Evolutionary conservation across 1,140 invertebrate species (phyloP).

Genomic region (Eupeodes corollae): DNA sequence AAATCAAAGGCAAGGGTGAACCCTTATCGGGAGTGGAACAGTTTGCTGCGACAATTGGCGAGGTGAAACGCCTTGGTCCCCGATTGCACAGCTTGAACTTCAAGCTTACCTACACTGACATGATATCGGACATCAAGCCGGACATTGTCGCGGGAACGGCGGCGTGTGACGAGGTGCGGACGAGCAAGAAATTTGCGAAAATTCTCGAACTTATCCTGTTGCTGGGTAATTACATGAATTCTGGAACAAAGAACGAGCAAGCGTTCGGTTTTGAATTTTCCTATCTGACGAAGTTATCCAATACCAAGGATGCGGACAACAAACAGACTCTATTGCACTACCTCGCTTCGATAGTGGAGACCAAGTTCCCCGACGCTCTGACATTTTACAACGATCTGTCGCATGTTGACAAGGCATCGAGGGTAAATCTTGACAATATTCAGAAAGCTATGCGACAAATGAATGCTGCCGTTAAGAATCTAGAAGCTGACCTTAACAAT

Average conservation of each 20-base stretch:
- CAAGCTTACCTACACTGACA: conserved; percentile 54
- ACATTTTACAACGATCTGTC: conserved; percentile 78
- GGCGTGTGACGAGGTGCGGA: conserved; percentile 88
- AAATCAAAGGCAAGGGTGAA: conserved; percentile 63
- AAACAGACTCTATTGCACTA: conserved; percentile 89
- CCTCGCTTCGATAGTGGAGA: conserved; percentile 77
- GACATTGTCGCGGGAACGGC: conserved; percentile 90
- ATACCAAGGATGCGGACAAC: conserved; percentile 90
- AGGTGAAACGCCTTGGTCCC: conserved; percentile 79
- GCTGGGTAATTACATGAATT: conserved; percentile 91
- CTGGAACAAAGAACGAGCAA: conserved; percentile 83
- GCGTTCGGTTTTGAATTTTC: conserved; percentile 95
- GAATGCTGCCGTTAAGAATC: conserved; percentile 70
- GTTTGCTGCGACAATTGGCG: conserved; percentile 82
- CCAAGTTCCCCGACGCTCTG: conserved; percentile 74
- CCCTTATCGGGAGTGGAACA: conserved; percentile 88
- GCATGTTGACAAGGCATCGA: conserved; percentile 70
- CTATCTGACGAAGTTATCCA: conserved; percentile 87
- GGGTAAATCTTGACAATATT: conserved; percentile 76
- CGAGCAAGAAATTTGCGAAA: conserved; percentile 79
- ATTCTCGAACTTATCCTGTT: conserved; percentile 83
- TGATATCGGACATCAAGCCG: conserved; percentile 84
- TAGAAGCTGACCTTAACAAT: conserved; percentile 81
- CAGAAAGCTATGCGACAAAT: conserved; percentile 77
- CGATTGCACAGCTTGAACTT: conserved; percentile 84